A percentile compares a stretch with the other conserved stretches of the same genome.
phyloP scores from a whole-genome alignment of 2,888 invertebrate genomes.

The Chironomus tentans region DNA sequence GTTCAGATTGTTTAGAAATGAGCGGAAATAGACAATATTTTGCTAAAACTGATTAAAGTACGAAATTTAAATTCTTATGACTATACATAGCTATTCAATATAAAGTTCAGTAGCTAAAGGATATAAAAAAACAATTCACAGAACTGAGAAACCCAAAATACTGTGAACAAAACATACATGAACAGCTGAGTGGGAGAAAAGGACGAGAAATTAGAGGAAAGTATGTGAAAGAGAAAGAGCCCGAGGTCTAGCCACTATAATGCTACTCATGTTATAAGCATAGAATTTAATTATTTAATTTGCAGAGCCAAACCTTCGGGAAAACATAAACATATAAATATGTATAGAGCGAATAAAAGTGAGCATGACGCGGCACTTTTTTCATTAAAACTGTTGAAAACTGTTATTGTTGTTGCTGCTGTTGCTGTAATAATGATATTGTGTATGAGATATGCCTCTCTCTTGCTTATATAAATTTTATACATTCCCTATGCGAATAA shows the following conservation, averaged over 20 bases:
- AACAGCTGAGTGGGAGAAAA: background rate
- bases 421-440: slow-evolving; percentile 8
- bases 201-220: background rate
- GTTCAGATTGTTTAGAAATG: too few species aligned
- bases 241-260: background rate
- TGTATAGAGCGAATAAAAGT: background rate
- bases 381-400: slow-evolving; percentile 13
- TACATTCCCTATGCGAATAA: background rate
- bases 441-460: background rate
- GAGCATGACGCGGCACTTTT: background rate
- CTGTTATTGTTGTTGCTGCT: background rate
- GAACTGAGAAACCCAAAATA: too few species aligned
- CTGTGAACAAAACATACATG: background rate
- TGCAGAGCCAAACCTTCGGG: slow-evolving; percentile 8
- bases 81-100: too few species aligned
- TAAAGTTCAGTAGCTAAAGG: too few species aligned
- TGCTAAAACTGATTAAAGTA: too few species aligned
- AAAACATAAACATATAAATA: background rate
- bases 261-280: background rate
- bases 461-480: background rate
- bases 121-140: background rate
- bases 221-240: background rate
- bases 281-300: slow-evolving; percentile 26
- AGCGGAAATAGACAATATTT: too few species aligned
- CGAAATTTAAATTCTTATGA: too few species aligned